Evolutionary conservation across 2,888 invertebrate genomes (phyloP).

Genomic region (Elmis aenea): DNA sequence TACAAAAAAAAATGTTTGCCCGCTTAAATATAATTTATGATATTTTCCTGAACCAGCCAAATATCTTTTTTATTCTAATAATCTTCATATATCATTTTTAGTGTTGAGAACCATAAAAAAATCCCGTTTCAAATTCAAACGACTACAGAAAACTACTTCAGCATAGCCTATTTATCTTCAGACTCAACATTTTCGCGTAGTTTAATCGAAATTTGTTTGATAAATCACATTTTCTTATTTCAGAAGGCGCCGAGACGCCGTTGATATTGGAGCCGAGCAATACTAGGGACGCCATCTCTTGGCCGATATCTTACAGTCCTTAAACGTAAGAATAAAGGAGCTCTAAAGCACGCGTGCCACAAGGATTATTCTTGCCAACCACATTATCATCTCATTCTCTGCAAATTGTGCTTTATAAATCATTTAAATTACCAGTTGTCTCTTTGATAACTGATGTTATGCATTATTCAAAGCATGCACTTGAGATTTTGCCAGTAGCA

Average conservation of each 20-base stretch:
- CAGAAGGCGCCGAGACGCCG: conserved; percentile 32
- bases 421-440: conserved; percentile 26
- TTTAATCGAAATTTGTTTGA: conserved; percentile 25
- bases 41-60: too few species aligned
- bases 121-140: too few species aligned
- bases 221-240: conserved; percentile 39
- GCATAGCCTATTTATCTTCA: too few species aligned
- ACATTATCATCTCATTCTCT: conserved; percentile 15
- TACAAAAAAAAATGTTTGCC: too few species aligned
- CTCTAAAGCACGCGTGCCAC: conserved; percentile 7
- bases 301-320: too few species aligned
- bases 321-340: too few species aligned
- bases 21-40: too few species aligned
- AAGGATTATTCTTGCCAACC: conserved; percentile 15
- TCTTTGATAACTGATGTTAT: conserved; percentile 27
- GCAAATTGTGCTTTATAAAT: conserved; percentile 26
- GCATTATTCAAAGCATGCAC: conserved; percentile 28
- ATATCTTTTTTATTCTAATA: too few species aligned
- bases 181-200: too few species aligned
- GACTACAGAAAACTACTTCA: too few species aligned
- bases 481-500: conserved; percentile 26
- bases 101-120: too few species aligned
- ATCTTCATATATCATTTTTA: too few species aligned
- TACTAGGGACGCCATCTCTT: conserved; percentile 30
- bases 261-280: conserved; percentile 29